Percentiles rank a stretch among this genome's conserved stretches.
Evolutionary conservation across 2,888 invertebrate genomes (phyloP).

Genomic region (Crioceris asparagi): DNA sequence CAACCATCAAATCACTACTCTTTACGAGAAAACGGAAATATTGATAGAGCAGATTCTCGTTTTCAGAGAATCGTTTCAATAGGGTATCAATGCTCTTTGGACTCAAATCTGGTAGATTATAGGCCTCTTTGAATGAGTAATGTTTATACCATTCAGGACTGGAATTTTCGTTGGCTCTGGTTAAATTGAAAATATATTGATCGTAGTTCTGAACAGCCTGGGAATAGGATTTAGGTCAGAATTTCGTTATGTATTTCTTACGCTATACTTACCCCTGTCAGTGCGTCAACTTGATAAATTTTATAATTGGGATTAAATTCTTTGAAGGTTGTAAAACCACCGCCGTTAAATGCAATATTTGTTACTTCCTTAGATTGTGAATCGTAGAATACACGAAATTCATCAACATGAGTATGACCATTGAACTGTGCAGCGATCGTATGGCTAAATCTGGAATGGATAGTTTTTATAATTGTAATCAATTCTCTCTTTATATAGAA

Average conservation of each 20-base stretch:
- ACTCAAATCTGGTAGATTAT: slow-evolving; percentile 48
- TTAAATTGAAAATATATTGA: slow-evolving; percentile 60
- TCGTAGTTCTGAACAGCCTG: slow-evolving; percentile 16
- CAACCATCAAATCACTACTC: slow-evolving; percentile 19
- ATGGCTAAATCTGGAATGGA: slow-evolving; percentile 53
- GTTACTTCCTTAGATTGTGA: slow-evolving; percentile 42
- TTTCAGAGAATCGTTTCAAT: slow-evolving; percentile 46
- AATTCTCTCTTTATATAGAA: slow-evolving; percentile 1
- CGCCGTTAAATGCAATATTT: slow-evolving; percentile 69
- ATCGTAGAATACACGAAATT: slow-evolving; percentile 59
- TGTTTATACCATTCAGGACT: slow-evolving; percentile 62
- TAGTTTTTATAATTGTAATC: neutral
- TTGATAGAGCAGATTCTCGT: slow-evolving; percentile 39
- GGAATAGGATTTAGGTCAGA: neutral
- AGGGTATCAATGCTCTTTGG: slow-evolving; percentile 52
- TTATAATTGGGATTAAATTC: slow-evolving; percentile 48
- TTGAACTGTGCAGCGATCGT: slow-evolving; percentile 73
- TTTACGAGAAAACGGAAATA: slow-evolving; percentile 23
- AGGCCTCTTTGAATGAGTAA: slow-evolving; percentile 60
- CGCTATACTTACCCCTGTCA: slow-evolving; percentile 18
- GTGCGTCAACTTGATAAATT: slow-evolving; percentile 22
- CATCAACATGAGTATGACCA: slow-evolving; percentile 71
- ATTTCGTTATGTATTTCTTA: neutral
- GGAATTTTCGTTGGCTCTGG: slow-evolving; percentile 53
- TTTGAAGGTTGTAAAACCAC: slow-evolving; percentile 67